Conservation (phyloP, 1,140 invertebrate genomes). For the Drosophila suzukii region DNA sequence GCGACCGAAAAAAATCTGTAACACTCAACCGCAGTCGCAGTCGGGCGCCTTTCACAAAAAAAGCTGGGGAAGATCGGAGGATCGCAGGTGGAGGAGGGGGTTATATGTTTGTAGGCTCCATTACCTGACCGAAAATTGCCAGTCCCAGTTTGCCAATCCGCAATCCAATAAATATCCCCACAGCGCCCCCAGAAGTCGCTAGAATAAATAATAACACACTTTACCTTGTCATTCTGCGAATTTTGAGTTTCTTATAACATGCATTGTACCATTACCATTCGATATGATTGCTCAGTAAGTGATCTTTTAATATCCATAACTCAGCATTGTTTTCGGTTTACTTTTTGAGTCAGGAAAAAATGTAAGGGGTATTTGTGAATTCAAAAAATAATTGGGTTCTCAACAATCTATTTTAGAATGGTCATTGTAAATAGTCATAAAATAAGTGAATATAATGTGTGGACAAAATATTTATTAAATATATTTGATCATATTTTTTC, state of each 20-base stretch:
- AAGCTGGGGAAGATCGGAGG: slow-evolving; percentile 9
- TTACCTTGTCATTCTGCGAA: slow-evolving; percentile 37
- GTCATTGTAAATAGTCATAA: no score
- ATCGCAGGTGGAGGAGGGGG: slow-evolving; percentile 12
- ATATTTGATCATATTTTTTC: no score
- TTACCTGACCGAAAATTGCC: slow-evolving; percentile 24
- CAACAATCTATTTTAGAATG: not conserved
- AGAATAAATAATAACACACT: slow-evolving; percentile 52
- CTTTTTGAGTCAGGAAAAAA: not conserved
- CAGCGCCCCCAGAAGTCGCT: slow-evolving; percentile 22
- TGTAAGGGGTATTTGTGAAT: not conserved
- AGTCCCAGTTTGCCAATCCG: not conserved
- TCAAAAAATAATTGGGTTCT: not conserved
- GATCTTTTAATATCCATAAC: slow-evolving; percentile 32
- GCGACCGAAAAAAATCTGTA: slow-evolving; percentile 43
- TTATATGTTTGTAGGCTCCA: not conserved
- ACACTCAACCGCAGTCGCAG: slow-evolving; percentile 41
- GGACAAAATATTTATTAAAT: no score
- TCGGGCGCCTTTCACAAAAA: slow-evolving; percentile 47
- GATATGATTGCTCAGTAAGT: slow-evolving; percentile 9
- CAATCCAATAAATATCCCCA: slow-evolving; percentile 23
- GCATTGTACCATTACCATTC: slow-evolving; percentile 12
- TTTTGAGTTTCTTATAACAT: slow-evolving; percentile 20
- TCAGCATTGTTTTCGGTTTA: slow-evolving; percentile 19
- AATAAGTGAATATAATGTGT: no score